Conservation (phyloP, 2,888 invertebrate species). For the Stegophylla sp. region DNA sequence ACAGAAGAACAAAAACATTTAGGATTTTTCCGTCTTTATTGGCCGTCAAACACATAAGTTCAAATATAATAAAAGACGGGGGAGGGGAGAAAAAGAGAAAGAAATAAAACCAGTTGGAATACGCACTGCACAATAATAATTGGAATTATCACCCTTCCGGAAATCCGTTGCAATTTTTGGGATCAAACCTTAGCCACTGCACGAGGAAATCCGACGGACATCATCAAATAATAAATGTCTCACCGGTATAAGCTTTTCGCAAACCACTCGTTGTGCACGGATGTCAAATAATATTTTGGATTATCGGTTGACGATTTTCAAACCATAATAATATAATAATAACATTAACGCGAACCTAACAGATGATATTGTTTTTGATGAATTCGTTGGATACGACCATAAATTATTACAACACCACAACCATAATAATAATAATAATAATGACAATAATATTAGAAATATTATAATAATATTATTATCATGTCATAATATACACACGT, state of each 20-base stretch:
- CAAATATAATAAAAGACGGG: conserved; percentile 44
- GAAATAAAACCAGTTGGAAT: conserved; percentile 4
- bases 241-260: not conserved
- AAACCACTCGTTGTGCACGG: not conserved
- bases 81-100: not conserved
- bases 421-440: not conserved
- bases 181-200: not conserved
- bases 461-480: not conserved
- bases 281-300: conserved; percentile 14
- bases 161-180: conserved; percentile 22
- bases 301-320: not conserved
- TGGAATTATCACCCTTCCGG: conserved; percentile 16
- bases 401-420: not conserved
- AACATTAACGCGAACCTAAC: not conserved
- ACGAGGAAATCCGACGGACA: not conserved
- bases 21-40: conserved; percentile 35
- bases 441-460: not conserved
- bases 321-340: not conserved
- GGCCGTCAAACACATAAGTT: conserved; percentile 46
- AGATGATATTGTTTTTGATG: not conserved
- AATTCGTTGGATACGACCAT: not conserved
- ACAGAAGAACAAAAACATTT: conserved; percentile 19
- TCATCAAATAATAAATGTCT: not conserved
- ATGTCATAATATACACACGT: too few relatives aligned
- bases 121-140: too few relatives aligned